phyloP scores from a whole-genome alignment of 2,113 vertebrate genomes.

The Limanda limanda region DNA sequence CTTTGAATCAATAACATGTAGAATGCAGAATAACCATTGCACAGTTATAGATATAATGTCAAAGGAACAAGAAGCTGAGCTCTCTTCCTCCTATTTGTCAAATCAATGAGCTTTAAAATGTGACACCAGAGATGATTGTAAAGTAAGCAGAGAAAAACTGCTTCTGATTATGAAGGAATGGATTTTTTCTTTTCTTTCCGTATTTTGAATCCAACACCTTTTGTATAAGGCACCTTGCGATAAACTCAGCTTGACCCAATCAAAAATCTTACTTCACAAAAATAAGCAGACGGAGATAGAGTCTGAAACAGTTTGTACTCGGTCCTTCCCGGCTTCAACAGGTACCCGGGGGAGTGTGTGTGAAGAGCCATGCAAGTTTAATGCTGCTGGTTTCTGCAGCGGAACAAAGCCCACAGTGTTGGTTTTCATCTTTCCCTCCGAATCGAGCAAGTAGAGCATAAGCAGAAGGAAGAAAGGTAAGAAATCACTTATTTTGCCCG shows the following conservation, averaged over 20 bases:
- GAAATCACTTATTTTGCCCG: slow-evolving; percentile 45
- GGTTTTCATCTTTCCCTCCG: slow-evolving; percentile 57
- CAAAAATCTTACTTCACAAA: not conserved
- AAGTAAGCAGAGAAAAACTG: not conserved
- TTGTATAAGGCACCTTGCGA: not conserved
- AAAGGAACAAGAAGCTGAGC: not conserved
- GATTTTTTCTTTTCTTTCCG: not conserved
- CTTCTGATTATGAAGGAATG: not conserved
- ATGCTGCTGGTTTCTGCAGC: slow-evolving; percentile 63
- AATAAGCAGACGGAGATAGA: slow-evolving; percentile 11
- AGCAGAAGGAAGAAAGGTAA: slow-evolving; percentile 41
- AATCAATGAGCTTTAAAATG: not conserved
- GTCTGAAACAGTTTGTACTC: slow-evolving; percentile 23
- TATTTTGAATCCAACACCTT: not conserved
- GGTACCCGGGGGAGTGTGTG: slow-evolving; percentile 56
- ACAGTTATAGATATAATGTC: not conserved
- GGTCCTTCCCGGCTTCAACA: slow-evolving; percentile 40
- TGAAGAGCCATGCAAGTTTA: slow-evolving; percentile 64
- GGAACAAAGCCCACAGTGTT: slow-evolving; percentile 63
- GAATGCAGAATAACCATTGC: not conserved
- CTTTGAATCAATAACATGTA: not conserved
- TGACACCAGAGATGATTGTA: not conserved
- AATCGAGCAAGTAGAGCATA: slow-evolving; percentile 52
- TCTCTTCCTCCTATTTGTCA: not conserved
- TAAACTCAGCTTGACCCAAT: slow-evolving; percentile 21